Percentiles rank a stretch among this genome's conserved stretches.
Evolutionary conservation across 2,888 invertebrate genomes (phyloP).

Genomic region (Cerceris ruficornis): DNA sequence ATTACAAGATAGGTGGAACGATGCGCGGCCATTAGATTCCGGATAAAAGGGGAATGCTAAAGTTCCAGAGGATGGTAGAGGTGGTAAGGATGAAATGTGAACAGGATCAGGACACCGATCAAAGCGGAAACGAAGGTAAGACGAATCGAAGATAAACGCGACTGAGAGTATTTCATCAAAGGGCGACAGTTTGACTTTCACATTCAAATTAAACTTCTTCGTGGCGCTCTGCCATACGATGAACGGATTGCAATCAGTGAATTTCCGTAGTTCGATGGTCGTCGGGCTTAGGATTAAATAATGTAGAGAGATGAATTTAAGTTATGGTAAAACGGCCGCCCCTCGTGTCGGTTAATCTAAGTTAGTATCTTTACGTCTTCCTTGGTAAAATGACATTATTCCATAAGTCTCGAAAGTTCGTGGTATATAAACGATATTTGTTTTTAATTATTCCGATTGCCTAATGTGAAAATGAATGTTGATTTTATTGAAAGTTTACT

Average conservation of each 20-base stretch:
- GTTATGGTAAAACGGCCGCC: too few relatives aligned
- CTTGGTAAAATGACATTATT: too few relatives aligned
- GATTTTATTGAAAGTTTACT: too few relatives aligned
- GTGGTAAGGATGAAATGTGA: neutral
- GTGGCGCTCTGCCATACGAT: conserved; percentile 1
- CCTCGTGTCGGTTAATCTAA: too few relatives aligned
- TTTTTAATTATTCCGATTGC: too few relatives aligned
- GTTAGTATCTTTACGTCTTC: too few relatives aligned
- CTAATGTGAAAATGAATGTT: too few relatives aligned
- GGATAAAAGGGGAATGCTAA: conserved; percentile 14
- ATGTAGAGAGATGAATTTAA: neutral
- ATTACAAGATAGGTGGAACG: neutral
- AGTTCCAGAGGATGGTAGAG: conserved; percentile 12
- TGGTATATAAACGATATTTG: too few relatives aligned
- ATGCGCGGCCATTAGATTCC: conserved; percentile 11
- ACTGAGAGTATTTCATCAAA: conserved; percentile 19
- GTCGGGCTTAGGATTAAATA: conserved; percentile 5
- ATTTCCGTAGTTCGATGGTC: conserved; percentile 17
- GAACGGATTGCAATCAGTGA: conserved; percentile 11
- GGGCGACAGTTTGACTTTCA: conserved; percentile 28
- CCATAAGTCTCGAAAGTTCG: too few relatives aligned
- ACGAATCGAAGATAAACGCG: conserved; percentile 27
- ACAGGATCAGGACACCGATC: conserved; percentile 4
- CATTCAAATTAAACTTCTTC: conserved; percentile 42
- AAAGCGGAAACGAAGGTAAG: conserved; percentile 18